A percentile compares a stretch with the other conserved stretches of the same genome.
Conservation (phyloP, 92 coral and sea anemone genomes). For the Siderastrea radians region DNA sequence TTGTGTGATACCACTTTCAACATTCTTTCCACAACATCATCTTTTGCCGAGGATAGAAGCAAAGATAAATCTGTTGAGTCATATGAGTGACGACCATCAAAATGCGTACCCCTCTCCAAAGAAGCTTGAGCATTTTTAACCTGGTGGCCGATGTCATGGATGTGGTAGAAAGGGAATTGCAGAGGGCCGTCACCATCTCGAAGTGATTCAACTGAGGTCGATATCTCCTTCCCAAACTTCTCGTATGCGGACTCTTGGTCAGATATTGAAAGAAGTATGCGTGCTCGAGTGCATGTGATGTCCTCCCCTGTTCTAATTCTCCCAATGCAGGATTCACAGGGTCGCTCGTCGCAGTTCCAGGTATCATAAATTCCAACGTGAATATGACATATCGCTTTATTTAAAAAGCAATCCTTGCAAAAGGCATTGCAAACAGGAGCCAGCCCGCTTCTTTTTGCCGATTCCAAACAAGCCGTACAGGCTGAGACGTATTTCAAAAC, state of each 20-base stretch:
- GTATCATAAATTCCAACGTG: no score
- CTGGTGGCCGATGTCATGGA: conserved; percentile 52
- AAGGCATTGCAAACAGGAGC: no score
- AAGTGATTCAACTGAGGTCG: conserved; percentile 40
- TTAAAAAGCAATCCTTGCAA: no score
- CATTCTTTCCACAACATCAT: conserved; percentile 44
- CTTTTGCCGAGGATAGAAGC: conserved; percentile 44
- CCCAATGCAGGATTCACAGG: conserved; percentile 24
- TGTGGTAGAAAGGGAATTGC: conserved; percentile 38
- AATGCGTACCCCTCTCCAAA: conserved; percentile 49
- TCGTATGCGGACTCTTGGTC: no score
- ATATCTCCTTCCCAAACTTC: not conserved
- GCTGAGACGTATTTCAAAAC: no score
- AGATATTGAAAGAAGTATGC: no score
- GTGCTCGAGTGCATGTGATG: conserved; percentile 15
- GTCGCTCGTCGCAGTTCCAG: no score
- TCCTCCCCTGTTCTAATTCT: conserved; percentile 31
- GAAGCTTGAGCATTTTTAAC: conserved; percentile 46
- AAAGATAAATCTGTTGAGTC: conserved; percentile 55
- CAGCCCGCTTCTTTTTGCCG: no score
- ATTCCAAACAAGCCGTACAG: no score
- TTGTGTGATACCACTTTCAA: conserved; percentile 53
- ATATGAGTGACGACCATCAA: conserved; percentile 37
- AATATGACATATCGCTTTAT: no score
- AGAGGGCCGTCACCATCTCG: conserved; percentile 30